phyloP scores from a whole-genome alignment of 64 coral and sea anemone genomes.

The Porites lutea region DNA sequence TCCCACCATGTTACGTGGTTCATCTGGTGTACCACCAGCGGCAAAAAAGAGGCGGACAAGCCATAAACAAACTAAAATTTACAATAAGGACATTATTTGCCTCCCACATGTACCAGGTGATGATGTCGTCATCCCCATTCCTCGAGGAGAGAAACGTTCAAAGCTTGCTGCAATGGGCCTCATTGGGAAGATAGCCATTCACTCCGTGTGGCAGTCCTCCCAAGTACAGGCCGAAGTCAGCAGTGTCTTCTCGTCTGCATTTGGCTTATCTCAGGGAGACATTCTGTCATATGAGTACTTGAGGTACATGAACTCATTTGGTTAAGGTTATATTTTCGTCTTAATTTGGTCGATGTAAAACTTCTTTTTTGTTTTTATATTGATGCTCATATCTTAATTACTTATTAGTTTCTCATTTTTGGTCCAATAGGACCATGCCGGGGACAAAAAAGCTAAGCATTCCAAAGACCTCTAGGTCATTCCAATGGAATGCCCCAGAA shows the following conservation, averaged over 20 bases:
- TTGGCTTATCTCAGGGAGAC: background rate
- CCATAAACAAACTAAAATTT: background rate
- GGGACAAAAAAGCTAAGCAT: constrained; percentile 16
- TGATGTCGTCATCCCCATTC: background rate
- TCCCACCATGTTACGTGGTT: background rate
- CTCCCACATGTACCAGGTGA: background rate
- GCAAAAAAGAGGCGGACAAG: background rate
- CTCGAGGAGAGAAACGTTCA: background rate
- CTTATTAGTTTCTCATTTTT: background rate
- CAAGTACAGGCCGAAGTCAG: background rate
- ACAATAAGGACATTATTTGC: background rate
- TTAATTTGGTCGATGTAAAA: no score
- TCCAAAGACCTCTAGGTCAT: background rate
- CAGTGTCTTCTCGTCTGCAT: background rate
- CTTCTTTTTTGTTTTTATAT: no score
- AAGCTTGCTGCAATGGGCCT: background rate
- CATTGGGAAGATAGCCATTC: background rate
- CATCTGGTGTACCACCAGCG: background rate
- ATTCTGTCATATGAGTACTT: background rate
- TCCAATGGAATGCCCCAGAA: constrained; percentile 18
- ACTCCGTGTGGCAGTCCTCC: background rate
- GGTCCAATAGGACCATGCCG: constrained; percentile 21
- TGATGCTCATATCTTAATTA: background rate
- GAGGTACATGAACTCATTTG: background rate
- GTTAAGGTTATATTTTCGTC: background rate